Base-by-base conservation (phyloP, 2,797 vertebrate genomes). In the Eupleurogrammus muticus region DNA sequence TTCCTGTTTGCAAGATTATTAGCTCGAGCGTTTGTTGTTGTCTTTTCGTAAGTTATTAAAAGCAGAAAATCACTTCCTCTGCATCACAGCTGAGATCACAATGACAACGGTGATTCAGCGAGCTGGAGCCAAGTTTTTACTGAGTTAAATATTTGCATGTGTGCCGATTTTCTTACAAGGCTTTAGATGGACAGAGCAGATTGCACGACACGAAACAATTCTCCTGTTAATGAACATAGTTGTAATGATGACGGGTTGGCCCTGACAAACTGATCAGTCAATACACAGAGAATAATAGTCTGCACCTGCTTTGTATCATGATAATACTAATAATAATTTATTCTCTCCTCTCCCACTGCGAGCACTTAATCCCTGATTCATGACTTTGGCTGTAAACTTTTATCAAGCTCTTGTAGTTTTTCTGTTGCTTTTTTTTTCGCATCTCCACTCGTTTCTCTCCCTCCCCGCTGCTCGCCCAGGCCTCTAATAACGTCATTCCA, bases 401-500 rank as follows among this genome's bases (percentile, higher is more conserved):
- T 79, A 61, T 84, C 40, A 35, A 54, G 52, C 47, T 70, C 48
- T 64, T 23, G 46, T 61, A 19, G 36, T 55, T 79, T 73, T 70
- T 21, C n/a, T n/a, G n/a, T n/a, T n/a, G 23, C n/a, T 62, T 44
- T 49, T 52, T 49, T 52, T 53, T 65, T 24, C 48, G 38, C 73
- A 50, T 77, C 20, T 64, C 38, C 16, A 60, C 28, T 59, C 64
- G 77, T 80, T 79, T 64, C 42, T 80, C 59, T 70, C 44, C 66
- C 68, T 72, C 52, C 19, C 51, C 61, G 56, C n/a, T 2, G 2
- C 63, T 80, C 74, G 63, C 57, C 55, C 54, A 7, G 61, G 17
- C 54, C 82, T 78, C 76, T 81, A 83, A 83, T 78, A 77, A 79
- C 66, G 62, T 65, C 40, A 14, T 77, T 77, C 64, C 61, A 60